Evolutionary conservation across 2,797 vertebrate species (phyloP).

Genomic region (Rhynchotus rufescens): DNA sequence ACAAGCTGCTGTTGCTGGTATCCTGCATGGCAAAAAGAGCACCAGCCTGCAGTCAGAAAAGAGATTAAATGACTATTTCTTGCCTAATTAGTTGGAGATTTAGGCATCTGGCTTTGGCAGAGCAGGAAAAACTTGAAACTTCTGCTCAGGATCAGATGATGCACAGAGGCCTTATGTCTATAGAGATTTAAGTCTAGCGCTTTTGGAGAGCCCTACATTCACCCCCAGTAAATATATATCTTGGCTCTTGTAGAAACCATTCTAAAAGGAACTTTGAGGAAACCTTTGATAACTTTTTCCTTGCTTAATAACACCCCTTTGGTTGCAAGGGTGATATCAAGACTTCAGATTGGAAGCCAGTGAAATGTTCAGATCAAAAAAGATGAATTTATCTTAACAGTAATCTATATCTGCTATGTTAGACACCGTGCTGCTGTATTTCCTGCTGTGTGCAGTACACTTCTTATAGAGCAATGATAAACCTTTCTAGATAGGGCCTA

Average conservation of each 20-base stretch:
- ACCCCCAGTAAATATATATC: slow-evolving; percentile 1
- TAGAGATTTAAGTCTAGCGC: not conserved
- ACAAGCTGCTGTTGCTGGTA: fast-evolving
- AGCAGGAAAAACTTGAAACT: not conserved
- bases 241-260: slow-evolving; percentile 10
- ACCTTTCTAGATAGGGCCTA: slow-evolving; percentile 31
- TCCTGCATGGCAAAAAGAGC: not conserved
- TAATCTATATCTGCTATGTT: slow-evolving; percentile 55
- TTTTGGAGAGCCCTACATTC: slow-evolving; percentile 40
- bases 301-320: slow-evolving; percentile 52
- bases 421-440: not conserved
- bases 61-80: slow-evolving; percentile 28
- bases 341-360: slow-evolving; percentile 36
- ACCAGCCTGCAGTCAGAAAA: not conserved
- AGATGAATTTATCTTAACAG: slow-evolving; percentile 54
- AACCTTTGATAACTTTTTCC: slow-evolving; percentile 56
- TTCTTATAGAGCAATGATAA: slow-evolving; percentile 33
- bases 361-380: slow-evolving; percentile 40
- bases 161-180: not conserved
- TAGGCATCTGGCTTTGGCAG: slow-evolving; percentile 24
- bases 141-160: not conserved
- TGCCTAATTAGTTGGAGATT: slow-evolving; percentile 5
- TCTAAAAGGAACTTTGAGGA: slow-evolving; percentile 41
- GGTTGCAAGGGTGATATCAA: slow-evolving; percentile 21
- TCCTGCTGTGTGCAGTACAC: slow-evolving; percentile 48